A percentile compares a stretch with the other conserved stretches of the same genome.
phyloP scores from a whole-genome alignment of 2,888 invertebrate species.

The Hypselothyrea guttata region DNA sequence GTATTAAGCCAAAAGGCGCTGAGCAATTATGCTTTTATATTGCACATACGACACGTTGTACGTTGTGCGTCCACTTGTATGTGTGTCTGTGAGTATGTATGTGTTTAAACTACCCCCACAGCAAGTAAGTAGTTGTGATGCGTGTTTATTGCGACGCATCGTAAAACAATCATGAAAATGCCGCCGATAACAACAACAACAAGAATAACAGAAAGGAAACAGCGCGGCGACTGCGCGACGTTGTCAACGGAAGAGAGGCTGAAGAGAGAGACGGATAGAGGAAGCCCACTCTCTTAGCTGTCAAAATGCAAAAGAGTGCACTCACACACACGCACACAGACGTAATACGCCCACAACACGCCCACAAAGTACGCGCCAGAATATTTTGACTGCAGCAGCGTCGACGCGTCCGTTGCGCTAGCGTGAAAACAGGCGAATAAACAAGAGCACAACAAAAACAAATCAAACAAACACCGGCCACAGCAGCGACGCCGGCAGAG shows the following conservation, averaged over 20 bases:
- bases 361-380: conserved; percentile 16
- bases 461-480: conserved; percentile 27
- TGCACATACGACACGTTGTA: conserved; percentile 30
- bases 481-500: conserved; percentile 22
- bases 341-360: conserved; percentile 47
- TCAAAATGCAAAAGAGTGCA: conserved; percentile 59
- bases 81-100: neutral
- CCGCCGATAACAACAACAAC: conserved; percentile 36
- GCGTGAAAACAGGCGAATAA: conserved; percentile 54
- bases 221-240: conserved; percentile 61
- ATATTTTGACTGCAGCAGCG: conserved; percentile 31
- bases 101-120: conserved; percentile 23
- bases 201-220: conserved; percentile 10
- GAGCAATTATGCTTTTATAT: conserved; percentile 70
- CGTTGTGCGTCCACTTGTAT: too few species aligned
- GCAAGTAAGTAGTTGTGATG: conserved; percentile 12
- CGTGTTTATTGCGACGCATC: conserved; percentile 69
- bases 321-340: neutral
- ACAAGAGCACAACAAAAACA: conserved; percentile 44
- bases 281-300: conserved; percentile 24
- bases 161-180: conserved; percentile 63
- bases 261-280: neutral
- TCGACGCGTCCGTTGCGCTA: conserved; percentile 62
- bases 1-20: conserved; percentile 61
- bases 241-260: conserved; percentile 31